Evolutionary conservation across 2,797 vertebrate species (phyloP).

Genomic region (Gallinago solitaria): DNA sequence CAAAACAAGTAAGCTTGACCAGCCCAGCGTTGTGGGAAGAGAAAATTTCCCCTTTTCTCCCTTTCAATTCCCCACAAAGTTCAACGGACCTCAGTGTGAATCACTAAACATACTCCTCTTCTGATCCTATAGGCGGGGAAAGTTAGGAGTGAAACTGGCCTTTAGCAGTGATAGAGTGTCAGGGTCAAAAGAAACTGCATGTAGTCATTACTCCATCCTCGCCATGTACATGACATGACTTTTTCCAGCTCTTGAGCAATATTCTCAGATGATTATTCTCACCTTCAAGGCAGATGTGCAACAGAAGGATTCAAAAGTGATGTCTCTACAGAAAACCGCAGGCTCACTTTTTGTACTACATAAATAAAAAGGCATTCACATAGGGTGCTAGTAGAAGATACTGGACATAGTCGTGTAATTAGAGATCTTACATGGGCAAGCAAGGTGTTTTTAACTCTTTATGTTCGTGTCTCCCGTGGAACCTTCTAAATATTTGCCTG

Average conservation of each 20-base stretch:
- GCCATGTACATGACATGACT: background rate
- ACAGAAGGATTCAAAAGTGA: background rate
- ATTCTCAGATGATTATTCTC: background rate
- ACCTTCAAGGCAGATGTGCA: background rate
- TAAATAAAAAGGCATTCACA: background rate
- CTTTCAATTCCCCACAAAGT: background rate
- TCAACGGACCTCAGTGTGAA: fast-evolving
- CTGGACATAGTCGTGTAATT: background rate
- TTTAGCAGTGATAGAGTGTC: background rate
- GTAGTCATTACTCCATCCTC: background rate
- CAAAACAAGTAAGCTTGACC: background rate
- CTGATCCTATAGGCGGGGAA: background rate
- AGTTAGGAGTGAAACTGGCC: background rate
- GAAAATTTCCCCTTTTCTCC: background rate
- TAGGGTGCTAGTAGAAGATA: background rate
- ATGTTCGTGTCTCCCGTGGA: background rate
- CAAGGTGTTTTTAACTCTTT: background rate
- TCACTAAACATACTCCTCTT: background rate
- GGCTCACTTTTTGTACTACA: background rate
- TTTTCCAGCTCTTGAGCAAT: background rate
- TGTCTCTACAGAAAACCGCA: background rate
- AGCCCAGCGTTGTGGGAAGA: background rate
- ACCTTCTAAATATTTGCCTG: background rate
- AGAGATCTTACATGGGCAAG: background rate
- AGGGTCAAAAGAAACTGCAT: background rate